Evolutionary conservation across 2,888 invertebrate genomes (phyloP), one percentile per base, ranked within the genome.

Genomic region (Dryocosmus kuriphilus): DNA sequence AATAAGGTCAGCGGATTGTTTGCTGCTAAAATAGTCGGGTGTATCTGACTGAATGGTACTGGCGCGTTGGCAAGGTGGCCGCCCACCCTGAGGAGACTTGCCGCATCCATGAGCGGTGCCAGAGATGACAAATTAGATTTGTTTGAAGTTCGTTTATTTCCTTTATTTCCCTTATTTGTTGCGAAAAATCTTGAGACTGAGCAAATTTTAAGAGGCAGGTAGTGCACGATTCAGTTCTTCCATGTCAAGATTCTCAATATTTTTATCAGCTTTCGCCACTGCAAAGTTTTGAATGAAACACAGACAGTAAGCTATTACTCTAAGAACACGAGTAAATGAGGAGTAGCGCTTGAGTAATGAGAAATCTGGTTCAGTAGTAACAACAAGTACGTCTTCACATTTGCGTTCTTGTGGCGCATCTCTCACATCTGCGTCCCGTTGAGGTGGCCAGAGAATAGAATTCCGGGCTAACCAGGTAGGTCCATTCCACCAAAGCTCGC

Each of bases 11-110:
- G n/a, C n/a, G n/a, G n/a, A n/a, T n/a, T n/a, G n/a, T n/a, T n/a
- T n/a, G n/a, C n/a, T n/a, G n/a, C n/a, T 24, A 88, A 51, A 8
- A 88, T 30, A 2, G 86, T 85, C 2, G 85, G 85, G 77, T 88
- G 84, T 55, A 79, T 79, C n/a, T 79, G 62, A 38, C 81, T 63
- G 62, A 74, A 81, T 0, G 81, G 11, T 14, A 87, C 19, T 16
- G 79, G 35, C 7, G 86, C 80, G 22, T 85, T 78, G 57, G 80
- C 71, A 32, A 87, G 74, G n/a, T 88, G 77, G 8, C 88, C 88
- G 6, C 87, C n/a, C 86, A 87, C 86, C 6, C 88, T 79, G 16
- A 87, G 24, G 19, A 86, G 41, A 22, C 63, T 38, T 4, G 38
- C 35, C 1, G 19, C 38, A 11, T 63, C 63, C 2, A 38, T 9